Base-by-base conservation (phyloP, 2,888 invertebrate genomes). In the Mesodorylaimus sp. region DNA sequence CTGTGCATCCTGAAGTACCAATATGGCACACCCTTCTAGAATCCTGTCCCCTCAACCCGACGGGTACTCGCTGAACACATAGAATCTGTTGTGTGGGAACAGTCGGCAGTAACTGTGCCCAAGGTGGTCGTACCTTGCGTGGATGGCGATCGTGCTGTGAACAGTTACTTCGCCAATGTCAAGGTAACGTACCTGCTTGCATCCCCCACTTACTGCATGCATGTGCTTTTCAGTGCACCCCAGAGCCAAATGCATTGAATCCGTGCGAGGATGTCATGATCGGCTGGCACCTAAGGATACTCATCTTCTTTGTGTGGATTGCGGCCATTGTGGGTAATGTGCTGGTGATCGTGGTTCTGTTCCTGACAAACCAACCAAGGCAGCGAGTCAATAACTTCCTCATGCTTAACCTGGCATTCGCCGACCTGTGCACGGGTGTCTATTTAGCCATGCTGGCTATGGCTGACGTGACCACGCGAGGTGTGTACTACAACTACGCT, bases 291-390 rank as follows among this genome's bases (percentile, higher is more conserved):
- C 71, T 83, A 2, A 75, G 83, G 89, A 39, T 91, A 89, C 89
- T 91, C 23, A 88, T 93, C 47, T 95, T 95, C 93, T 80, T 88
- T 19, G 89, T 95, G 42, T 93, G 93, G 70, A 76, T 93, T 51
- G 75, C 91, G 60, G 89, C 93, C 38, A 79, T 95, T 73, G 76
- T 93, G 47, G 95, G 95, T 55, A 95, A 95, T 68, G 89, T 88
- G 43, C 84, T 84, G 1, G 91, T 93, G 10, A 86, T 91, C 16
- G 83, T 89, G 64, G 89, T 95, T 44, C 76, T 91, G 48, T 52
- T 47, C 19, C 52, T 59, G 13, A 43, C 13, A 26, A 7, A 26
- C 24, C 44, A 26, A 43, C 13, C 21, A 13, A 24, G 27, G 10
- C 44, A 26, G 10, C 24, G 21, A 7, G 44, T 43, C 27, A 43